Base-by-base conservation (phyloP, 2,797 vertebrate genomes). In the Morus bassanus region DNA sequence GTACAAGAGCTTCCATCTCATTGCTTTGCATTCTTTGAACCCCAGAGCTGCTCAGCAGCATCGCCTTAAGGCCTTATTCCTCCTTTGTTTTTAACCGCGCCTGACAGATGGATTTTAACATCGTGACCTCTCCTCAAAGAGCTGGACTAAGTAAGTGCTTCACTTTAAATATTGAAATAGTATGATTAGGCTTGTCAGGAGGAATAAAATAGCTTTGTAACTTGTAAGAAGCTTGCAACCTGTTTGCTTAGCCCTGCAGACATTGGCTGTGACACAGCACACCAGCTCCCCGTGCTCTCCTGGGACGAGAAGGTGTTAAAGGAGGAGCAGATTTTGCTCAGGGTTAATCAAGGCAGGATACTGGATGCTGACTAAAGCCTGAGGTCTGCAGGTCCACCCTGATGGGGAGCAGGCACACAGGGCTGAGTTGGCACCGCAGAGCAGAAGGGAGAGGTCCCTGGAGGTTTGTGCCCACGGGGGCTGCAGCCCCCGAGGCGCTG, bases 91-190 rank as follows among this genome's bases (percentile, higher is more conserved):
- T 96, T 95, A 98, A 96, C 96, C 87, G 82, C 97, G 97, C 97
- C 98, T 97, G 97, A 98, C 98, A 98, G 98, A 98, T 97, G 98
- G 97, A 97, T 97, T 97, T 98, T 98, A 98, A 98, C 98, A 98
- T 79, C 35, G 69, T 98, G 97, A 98, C 98, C 98, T 78, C 83
- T 96, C 94, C 64, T 92, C 95, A 93, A 97, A 97, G 94, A 97
- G 95, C 96, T 89, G 69, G 89, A 76, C 69, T 97, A 97, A 98
- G 95, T 97, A 96, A 98, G 18, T 21, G 61, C 69, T 88, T 78
- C 67, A 13, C 56, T 75, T 60, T 59, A 79, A 70, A 79, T 91
- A 59, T 54, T 64, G 61, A 37, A 88, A 70, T 64, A 48, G 31
- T 51, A 30, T 4, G 11, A 31, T 57, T 25, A 41, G 43, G 37